A percentile compares a stretch with the other conserved stretches of the same genome.
phyloP scores from a whole-genome alignment of 2,888 invertebrate species.

The Hedychridium roseum region DNA sequence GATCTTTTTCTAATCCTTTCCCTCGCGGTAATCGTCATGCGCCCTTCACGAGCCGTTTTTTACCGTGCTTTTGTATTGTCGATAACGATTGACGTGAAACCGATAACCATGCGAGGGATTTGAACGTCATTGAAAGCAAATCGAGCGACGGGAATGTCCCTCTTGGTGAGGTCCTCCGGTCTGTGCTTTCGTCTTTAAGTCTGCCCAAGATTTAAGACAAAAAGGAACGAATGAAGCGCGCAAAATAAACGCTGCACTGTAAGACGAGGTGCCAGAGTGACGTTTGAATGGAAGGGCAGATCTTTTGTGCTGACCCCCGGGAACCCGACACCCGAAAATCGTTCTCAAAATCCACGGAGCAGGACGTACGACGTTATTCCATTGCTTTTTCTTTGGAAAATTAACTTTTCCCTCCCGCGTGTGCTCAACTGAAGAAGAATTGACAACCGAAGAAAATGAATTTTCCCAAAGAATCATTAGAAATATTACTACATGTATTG shows the following conservation, averaged over 20 bases:
- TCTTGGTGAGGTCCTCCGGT: background rate
- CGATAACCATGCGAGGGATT: background rate
- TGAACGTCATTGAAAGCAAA: background rate
- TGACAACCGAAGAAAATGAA: too few species aligned
- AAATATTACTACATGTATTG: too few species aligned
- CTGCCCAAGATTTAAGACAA: slow-evolving; percentile 52
- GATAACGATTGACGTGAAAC: too few species aligned
- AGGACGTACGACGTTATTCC: too few species aligned
- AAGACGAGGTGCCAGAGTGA: slow-evolving; percentile 63
- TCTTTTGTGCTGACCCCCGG: slow-evolving; percentile 49
- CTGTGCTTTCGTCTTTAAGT: slow-evolving; percentile 48
- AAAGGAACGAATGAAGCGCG: slow-evolving; percentile 44
- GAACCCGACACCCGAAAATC: slow-evolving; percentile 62
- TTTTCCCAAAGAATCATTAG: too few species aligned
- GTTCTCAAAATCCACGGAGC: slow-evolving; percentile 60
- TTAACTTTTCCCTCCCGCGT: too few species aligned
- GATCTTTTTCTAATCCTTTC: too few species aligned
- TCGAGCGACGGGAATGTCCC: background rate
- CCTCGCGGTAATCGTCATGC: too few species aligned
- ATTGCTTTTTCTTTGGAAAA: too few species aligned
- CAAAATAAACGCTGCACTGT: slow-evolving; percentile 47
- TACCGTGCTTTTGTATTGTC: too few species aligned
- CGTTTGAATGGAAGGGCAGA: slow-evolving; percentile 61
- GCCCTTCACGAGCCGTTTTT: too few species aligned
- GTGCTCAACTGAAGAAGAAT: too few species aligned